phyloP scores from a whole-genome alignment of 2,113 vertebrate genomes.

The Anguilla rostrata region DNA sequence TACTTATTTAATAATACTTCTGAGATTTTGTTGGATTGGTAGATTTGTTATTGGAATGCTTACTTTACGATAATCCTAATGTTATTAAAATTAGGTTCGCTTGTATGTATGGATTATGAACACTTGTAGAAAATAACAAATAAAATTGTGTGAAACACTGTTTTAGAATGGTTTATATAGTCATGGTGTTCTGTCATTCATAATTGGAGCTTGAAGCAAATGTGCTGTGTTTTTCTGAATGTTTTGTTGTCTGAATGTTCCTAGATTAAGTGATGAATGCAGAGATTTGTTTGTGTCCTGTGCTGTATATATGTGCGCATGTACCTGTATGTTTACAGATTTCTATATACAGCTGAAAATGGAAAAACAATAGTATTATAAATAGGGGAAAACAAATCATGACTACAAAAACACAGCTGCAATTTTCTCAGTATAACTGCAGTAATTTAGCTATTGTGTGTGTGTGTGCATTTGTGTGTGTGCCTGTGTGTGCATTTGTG shows the following conservation, averaged over 20 bases:
- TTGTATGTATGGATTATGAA: not conserved
- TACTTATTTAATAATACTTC: not conserved
- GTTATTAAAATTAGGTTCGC: not conserved
- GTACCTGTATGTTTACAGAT: not conserved
- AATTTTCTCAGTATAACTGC: constrained; percentile 1
- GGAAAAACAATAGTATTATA: not conserved
- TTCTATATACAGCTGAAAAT: not conserved
- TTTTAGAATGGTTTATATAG: not conserved
- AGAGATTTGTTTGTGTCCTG: not conserved
- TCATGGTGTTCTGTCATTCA: not conserved
- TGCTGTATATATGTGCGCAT: not conserved
- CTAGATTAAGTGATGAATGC: not conserved
- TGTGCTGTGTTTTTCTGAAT: not conserved
- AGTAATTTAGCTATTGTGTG: not conserved
- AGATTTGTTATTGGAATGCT: too few relatives aligned
- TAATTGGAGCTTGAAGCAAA: not conserved
- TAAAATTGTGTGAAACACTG: not conserved
- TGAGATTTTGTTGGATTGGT: too few relatives aligned
- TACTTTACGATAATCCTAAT: not conserved
- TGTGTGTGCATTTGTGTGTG: too few relatives aligned
- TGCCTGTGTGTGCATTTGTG: not conserved
- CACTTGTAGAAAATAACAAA: not conserved
- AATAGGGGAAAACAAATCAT: not conserved
- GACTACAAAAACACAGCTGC: not conserved
- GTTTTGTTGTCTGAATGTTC: not conserved